phyloP scores from a whole-genome alignment of 2,113 vertebrate species.

The Vidua chalybeata region DNA sequence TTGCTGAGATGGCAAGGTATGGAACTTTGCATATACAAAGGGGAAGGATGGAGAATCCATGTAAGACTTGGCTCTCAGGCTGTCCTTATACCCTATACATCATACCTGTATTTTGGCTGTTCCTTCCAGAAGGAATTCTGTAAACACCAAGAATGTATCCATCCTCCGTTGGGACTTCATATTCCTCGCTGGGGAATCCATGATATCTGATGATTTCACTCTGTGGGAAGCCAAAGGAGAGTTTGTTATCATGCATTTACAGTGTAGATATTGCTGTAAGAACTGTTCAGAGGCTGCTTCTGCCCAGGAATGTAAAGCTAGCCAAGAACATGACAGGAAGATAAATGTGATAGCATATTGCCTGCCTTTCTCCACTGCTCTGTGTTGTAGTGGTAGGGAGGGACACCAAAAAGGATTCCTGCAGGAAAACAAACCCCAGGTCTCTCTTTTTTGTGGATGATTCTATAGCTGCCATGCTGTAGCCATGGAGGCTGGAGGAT shows the following conservation, averaged over 20 bases:
- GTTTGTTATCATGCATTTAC: neutral
- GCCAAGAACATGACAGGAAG: neutral
- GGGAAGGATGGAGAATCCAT: neutral
- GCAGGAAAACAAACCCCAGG: neutral
- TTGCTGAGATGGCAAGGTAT: neutral
- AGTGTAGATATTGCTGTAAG: neutral
- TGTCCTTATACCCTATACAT: neutral
- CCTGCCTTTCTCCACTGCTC: neutral
- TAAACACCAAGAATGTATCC: constrained; percentile 73
- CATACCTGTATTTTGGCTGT: constrained; percentile 6
- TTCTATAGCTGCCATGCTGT: neutral
- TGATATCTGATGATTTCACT: constrained; percentile 74
- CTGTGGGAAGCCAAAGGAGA: constrained; percentile 31
- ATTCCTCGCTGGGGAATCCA: constrained; percentile 67
- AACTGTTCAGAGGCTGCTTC: neutral
- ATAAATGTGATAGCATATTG: neutral
- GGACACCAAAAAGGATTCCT: neutral
- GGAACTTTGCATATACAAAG: neutral
- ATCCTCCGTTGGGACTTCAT: constrained; percentile 69
- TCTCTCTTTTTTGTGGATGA: neutral
- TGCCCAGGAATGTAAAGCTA: neutral
- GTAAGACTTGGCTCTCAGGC: neutral
- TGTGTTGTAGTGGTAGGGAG: neutral
- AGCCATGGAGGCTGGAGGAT: neutral
- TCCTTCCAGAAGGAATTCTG: constrained; percentile 71